Evolutionary conservation across 2,888 invertebrate genomes (phyloP).

Genomic region (Athalia rosae): DNA sequence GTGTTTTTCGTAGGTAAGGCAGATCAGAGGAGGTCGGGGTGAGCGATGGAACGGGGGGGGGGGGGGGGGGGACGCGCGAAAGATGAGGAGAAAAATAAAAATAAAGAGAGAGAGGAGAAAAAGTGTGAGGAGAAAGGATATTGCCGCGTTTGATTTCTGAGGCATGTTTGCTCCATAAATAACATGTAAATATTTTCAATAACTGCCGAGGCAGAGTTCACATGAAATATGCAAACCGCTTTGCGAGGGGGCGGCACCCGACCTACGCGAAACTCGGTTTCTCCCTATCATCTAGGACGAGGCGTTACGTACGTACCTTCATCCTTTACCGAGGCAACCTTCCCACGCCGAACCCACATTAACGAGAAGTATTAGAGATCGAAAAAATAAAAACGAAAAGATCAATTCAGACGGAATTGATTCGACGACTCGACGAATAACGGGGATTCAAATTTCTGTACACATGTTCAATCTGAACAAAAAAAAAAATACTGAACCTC

Average conservation of each 20-base stretch:
- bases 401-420: too few species aligned
- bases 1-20: constrained; percentile 39
- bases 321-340: background rate
- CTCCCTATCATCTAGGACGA: background rate
- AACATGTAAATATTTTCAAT: constrained; percentile 73
- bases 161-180: constrained; percentile 70
- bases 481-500: too few species aligned
- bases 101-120: background rate
- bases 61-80: constrained; percentile 42
- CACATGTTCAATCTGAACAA: too few species aligned
- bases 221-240: constrained; percentile 71
- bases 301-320: background rate
- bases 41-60: constrained; percentile 43
- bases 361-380: too few species aligned
- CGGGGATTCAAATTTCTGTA: too few species aligned
- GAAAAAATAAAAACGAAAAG: too few species aligned
- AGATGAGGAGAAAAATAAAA: constrained; percentile 43
- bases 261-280: constrained; percentile 13
- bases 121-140: constrained; percentile 52
- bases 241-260: constrained; percentile 57
- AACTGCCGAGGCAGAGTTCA: constrained; percentile 65
- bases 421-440: too few species aligned
- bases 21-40: constrained; percentile 47
- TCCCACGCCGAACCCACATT: background rate
- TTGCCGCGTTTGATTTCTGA: constrained; percentile 63